phyloP scores from a whole-genome alignment of 2,888 invertebrate genomes.

The Xestobium rufovillosum region DNA sequence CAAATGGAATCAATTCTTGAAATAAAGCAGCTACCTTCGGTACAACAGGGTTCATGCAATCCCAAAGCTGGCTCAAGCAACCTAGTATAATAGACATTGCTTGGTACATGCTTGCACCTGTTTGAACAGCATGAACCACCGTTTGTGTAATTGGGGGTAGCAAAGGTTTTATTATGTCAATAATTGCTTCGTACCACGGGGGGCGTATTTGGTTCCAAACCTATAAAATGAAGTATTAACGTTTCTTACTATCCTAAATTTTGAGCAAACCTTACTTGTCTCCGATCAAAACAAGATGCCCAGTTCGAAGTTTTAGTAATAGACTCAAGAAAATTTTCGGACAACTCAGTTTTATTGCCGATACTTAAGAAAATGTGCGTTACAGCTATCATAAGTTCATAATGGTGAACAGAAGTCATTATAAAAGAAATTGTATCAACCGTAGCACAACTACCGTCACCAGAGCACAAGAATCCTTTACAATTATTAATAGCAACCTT shows the following conservation, averaged over 20 bases:
- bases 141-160: conserved; percentile 59
- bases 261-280: conserved; percentile 54
- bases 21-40: conserved; percentile 47
- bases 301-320: conserved; percentile 53
- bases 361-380: conserved; percentile 56
- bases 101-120: conserved; percentile 74
- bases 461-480: conserved; percentile 63
- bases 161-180: conserved; percentile 56
- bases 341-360: conserved; percentile 57
- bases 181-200: conserved; percentile 67
- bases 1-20: conserved; percentile 62
- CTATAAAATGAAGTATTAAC: conserved; percentile 45
- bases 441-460: conserved; percentile 48
- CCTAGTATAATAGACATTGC: conserved; percentile 67
- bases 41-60: conserved; percentile 58
- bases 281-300: conserved; percentile 66
- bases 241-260: background rate
- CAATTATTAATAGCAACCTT: conserved; percentile 43
- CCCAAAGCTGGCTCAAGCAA: conserved; percentile 61
- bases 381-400: conserved; percentile 55
- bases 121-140: conserved; percentile 62
- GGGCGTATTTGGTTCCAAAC: conserved; percentile 77
- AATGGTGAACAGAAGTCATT: conserved; percentile 35
- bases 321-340: conserved; percentile 55
- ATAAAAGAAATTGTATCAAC: conserved; percentile 26